Evolutionary conservation across 2,888 invertebrate species (phyloP).

Genomic region (Entomobrya proxima): DNA sequence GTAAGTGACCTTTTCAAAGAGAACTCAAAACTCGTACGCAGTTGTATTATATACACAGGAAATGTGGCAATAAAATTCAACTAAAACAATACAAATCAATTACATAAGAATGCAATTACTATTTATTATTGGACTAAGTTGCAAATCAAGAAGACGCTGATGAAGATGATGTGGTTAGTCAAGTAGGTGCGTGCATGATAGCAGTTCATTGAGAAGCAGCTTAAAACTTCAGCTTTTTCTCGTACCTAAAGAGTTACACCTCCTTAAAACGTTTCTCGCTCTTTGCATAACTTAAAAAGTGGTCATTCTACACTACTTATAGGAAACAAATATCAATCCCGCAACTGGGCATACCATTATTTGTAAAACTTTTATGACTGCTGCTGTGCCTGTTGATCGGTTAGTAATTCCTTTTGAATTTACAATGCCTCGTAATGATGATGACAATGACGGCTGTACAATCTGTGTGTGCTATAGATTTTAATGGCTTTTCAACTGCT

Average conservation of each 20-base stretch:
- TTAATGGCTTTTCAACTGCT: conserved; percentile 40
- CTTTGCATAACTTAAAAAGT: background rate
- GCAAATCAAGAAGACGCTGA: conserved; percentile 45
- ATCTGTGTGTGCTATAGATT: conserved; percentile 27
- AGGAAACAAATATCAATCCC: conserved; percentile 12
- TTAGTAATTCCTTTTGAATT: conserved; percentile 28
- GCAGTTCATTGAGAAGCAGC: background rate
- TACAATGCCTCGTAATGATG: background rate
- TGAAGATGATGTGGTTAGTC: background rate
- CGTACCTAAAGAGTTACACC: background rate
- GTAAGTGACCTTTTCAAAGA: conserved; percentile 53
- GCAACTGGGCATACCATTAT: conserved; percentile 47
- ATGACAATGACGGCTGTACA: conserved; percentile 19
- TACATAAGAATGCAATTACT: conserved; percentile 67
- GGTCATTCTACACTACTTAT: background rate
- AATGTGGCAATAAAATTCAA: conserved; percentile 55
- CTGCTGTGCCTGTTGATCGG: conserved; percentile 50
- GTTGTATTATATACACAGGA: conserved; percentile 54
- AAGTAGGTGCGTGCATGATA: background rate
- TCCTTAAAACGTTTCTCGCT: background rate
- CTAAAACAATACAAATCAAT: conserved; percentile 67
- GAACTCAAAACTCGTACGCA: conserved; percentile 40
- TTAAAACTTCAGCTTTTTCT: conserved; percentile 14
- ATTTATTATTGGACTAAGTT: conserved; percentile 32
- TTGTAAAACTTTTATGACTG: conserved; percentile 47